Evolutionary conservation across 1,140 invertebrate species (phyloP).

Genomic region (Papilio polyxenes): DNA sequence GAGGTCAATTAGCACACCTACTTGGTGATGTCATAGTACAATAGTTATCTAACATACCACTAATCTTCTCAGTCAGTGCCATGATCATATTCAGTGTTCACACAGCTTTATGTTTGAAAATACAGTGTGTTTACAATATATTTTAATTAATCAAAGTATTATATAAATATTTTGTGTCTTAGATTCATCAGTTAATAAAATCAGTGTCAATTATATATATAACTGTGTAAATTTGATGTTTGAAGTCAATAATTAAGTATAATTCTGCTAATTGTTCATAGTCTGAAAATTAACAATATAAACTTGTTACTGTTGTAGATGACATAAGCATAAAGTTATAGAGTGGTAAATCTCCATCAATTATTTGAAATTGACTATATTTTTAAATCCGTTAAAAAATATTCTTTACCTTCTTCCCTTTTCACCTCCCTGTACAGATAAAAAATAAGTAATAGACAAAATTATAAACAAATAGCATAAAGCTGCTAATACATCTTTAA

Average conservation of each 20-base stretch:
- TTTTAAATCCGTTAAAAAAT: background rate
- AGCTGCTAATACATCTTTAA: background rate
- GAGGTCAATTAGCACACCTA: constrained; percentile 49
- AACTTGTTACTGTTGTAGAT: background rate
- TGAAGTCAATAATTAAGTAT: background rate
- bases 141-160: background rate
- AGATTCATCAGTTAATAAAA: background rate
- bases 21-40: constrained; percentile 49
- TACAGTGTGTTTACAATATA: background rate
- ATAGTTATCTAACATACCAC: constrained; percentile 22
- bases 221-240: background rate
- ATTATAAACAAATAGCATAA: background rate
- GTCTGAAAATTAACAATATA: background rate
- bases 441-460: background rate
- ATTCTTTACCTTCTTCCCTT: background rate
- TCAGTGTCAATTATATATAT: background rate
- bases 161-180: background rate
- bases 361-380: background rate
- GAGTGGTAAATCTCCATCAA: background rate
- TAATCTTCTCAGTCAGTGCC: constrained; percentile 19
- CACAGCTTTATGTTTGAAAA: background rate
- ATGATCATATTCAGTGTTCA: constrained; percentile 12
- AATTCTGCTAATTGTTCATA: background rate
- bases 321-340: background rate
- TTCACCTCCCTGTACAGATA: background rate